These are phyloP conservation scores for Pristiophorus japonicus DNA, from an alignment of 2,113 vertebrate species.

Conservation along the genomic window DNA sequence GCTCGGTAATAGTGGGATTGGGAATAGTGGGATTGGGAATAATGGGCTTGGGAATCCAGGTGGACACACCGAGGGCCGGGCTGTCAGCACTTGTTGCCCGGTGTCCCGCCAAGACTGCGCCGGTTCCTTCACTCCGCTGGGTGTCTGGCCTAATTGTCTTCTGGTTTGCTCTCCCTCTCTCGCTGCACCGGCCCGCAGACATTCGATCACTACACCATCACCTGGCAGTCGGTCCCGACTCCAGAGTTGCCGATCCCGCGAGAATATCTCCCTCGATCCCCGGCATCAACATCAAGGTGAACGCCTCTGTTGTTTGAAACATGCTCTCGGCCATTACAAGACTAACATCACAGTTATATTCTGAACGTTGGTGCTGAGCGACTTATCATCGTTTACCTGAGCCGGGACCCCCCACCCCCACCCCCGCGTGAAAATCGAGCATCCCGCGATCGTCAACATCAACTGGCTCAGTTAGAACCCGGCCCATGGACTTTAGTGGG, in stretches of 20 bases:
- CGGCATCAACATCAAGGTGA: background rate
- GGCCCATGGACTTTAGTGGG: background rate
- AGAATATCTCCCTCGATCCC: background rate
- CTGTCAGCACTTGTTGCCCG: background rate
- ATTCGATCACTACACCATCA: background rate
- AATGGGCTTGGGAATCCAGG: no score
- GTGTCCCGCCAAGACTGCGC: background rate
- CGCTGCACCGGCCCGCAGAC: background rate
- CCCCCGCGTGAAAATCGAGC: background rate
- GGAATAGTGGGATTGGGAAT: background rate
- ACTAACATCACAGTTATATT: background rate
- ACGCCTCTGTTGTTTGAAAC: background rate
- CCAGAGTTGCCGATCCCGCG: background rate
- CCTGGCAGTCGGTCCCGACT: background rate
- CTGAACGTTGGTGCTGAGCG: no score
- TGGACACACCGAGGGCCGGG: background rate
- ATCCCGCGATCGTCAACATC: background rate
- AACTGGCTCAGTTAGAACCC: background rate
- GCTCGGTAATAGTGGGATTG: background rate
- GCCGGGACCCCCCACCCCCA: background rate
- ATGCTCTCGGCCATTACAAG: background rate
- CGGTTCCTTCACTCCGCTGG: no score
- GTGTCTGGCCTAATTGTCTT: background rate
- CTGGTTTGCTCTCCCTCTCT: background rate
- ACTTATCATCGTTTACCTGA: background rate